Conservation (phyloP, 2,797 vertebrate species). For the Salarias fasciatus region DNA sequence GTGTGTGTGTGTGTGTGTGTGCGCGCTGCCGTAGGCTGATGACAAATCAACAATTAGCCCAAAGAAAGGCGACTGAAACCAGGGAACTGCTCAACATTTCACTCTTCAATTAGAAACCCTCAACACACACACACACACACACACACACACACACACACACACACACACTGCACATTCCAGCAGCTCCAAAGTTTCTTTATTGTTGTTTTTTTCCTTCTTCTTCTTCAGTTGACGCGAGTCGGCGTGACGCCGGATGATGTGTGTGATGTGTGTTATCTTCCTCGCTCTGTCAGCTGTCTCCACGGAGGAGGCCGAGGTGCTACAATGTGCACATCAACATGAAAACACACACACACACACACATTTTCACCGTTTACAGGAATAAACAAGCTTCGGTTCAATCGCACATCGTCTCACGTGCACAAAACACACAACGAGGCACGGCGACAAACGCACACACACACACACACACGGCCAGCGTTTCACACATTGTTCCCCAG, state of each 20-base stretch:
- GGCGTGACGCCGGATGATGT: not conserved
- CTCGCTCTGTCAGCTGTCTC: not conserved
- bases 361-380: conserved; percentile 8
- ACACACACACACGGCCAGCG: conserved; percentile 19
- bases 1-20: too few species aligned
- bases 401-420: not conserved
- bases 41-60: too few species aligned
- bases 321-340: not conserved
- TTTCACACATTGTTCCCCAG: conserved; percentile 52
- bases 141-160: too few species aligned
- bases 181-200: too few species aligned
- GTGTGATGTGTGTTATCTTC: not conserved
- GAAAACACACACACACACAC: too few species aligned
- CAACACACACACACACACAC: too few species aligned
- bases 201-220: not conserved
- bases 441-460: conserved; percentile 8
- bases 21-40: too few species aligned
- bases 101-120: too few species aligned
- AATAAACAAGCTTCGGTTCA: conserved; percentile 2
- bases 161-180: too few species aligned
- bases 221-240: conserved; percentile 7
- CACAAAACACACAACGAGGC: not conserved
- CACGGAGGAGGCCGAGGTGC: conserved; percentile 17
- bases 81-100: too few species aligned
- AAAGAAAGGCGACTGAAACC: too few species aligned